Conservation (phyloP, 1,140 invertebrate genomes). For the Cherax quadricarinatus region DNA sequence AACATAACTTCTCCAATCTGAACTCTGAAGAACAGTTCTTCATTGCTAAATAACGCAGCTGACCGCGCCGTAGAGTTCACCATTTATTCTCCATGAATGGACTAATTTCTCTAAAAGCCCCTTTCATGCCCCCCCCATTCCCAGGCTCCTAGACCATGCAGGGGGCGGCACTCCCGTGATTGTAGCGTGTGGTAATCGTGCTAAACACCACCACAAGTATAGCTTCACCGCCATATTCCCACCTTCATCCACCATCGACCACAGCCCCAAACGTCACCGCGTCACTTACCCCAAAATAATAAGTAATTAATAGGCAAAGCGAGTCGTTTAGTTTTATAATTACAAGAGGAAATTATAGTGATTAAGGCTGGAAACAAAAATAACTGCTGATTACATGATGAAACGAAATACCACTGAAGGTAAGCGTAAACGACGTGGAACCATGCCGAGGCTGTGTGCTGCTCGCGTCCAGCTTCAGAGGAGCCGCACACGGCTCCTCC, state of each 20-base stretch:
- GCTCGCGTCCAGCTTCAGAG: too few relatives aligned
- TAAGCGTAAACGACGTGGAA: background rate
- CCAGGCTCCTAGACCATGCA: background rate
- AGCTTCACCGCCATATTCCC: too few relatives aligned
- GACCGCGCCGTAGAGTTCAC: background rate
- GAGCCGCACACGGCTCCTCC: too few relatives aligned
- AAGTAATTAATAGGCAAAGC: slow-evolving; percentile 24
- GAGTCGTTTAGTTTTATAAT: slow-evolving; percentile 16
- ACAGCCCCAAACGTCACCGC: background rate
- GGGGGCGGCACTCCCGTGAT: background rate
- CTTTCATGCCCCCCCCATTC: background rate
- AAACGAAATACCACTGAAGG: background rate
- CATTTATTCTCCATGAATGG: background rate
- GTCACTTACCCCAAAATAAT: slow-evolving; percentile 16
- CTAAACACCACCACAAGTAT: background rate
- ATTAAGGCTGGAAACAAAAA: slow-evolving; percentile 11
- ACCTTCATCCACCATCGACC: background rate
- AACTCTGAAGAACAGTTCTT: too few relatives aligned
- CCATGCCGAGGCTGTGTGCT: background rate
- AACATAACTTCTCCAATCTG: too few relatives aligned
- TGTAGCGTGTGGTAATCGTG: background rate
- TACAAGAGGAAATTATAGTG: slow-evolving; percentile 22
- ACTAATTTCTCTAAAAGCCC: background rate
- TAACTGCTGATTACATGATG: slow-evolving; percentile 22
- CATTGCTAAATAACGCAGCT: too few relatives aligned